Conservation (phyloP, 2,113 vertebrate species). For the Clupea harengus region DNA sequence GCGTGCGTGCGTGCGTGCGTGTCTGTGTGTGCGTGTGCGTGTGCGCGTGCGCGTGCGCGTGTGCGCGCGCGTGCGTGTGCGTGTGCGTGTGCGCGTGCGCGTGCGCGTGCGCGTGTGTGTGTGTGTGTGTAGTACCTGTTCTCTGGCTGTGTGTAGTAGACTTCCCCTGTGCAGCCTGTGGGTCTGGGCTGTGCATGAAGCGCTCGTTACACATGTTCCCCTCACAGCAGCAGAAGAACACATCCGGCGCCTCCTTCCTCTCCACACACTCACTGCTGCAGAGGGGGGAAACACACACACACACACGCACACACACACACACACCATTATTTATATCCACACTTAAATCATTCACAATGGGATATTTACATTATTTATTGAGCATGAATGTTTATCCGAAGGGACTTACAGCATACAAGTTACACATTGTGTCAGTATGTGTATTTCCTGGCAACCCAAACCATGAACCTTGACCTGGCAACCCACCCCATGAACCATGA, state of each 20-base stretch:
- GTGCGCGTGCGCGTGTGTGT: neutral
- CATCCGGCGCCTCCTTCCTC: conserved; percentile 91
- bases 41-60: neutral
- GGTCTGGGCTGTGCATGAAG: conserved; percentile 88
- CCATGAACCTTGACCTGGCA: too few species aligned
- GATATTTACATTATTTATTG: neutral
- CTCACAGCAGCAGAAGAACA: conserved; percentile 99
- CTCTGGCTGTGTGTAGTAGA: conserved; percentile 35
- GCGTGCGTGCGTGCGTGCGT: neutral
- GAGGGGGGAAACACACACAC: neutral
- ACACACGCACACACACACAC: neutral
- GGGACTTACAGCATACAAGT: neutral
- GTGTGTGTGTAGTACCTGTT: neutral
- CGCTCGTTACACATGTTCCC: conserved; percentile 95
- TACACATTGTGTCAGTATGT: neutral
- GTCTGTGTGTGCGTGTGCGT: neutral
- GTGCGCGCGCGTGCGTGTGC: neutral
- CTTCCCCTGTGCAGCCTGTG: conserved; percentile 79
- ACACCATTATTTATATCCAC: neutral
- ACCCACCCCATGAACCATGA: too few species aligned
- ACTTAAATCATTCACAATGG: neutral
- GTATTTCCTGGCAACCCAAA: too few species aligned
- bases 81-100: neutral
- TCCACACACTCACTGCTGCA: conserved; percentile 92
- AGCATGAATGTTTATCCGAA: neutral